phyloP scores from a whole-genome alignment of 2,113 vertebrate genomes.

The Esox niger region DNA sequence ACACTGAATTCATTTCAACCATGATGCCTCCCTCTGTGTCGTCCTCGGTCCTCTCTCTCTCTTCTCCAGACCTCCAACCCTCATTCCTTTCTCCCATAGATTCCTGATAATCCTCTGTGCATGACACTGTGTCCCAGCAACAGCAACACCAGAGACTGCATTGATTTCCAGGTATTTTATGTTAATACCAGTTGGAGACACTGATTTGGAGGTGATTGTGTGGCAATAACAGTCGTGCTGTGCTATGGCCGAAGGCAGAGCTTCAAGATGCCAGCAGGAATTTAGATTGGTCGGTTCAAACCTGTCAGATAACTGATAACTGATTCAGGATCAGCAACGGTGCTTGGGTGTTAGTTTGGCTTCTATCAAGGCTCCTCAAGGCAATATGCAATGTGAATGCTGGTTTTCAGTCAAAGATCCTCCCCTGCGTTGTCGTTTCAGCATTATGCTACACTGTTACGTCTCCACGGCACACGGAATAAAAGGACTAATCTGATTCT shows the following conservation, averaged over 20 bases:
- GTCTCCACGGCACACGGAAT: too few relatives aligned
- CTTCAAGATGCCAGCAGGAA: background rate
- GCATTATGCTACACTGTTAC: too few relatives aligned
- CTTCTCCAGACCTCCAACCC: slow-evolving; percentile 17
- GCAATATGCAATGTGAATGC: background rate
- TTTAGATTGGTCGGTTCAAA: background rate
- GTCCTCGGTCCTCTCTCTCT: slow-evolving; percentile 20
- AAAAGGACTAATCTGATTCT: too few relatives aligned
- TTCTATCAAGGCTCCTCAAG: too few relatives aligned
- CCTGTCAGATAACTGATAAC: background rate
- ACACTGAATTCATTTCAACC: slow-evolving; percentile 43
- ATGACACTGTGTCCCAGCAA: too few relatives aligned
- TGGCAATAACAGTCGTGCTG: background rate
- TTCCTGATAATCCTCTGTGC: too few relatives aligned
- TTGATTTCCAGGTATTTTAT: too few relatives aligned
- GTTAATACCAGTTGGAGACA: background rate
- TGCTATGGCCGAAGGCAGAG: background rate
- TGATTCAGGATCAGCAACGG: background rate
- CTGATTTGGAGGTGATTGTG: background rate
- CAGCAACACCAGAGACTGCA: too few relatives aligned
- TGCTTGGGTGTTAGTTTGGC: slow-evolving; percentile 8
- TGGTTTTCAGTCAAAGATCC: background rate
- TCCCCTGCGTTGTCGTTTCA: too few relatives aligned
- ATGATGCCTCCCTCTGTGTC: slow-evolving; percentile 45
- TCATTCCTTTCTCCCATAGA: slow-evolving; percentile 23